Percentiles rank a stretch among this genome's conserved stretches.
Evolutionary conservation across 2,113 vertebrate species (phyloP).

Genomic region (Micromys minutus): DNA sequence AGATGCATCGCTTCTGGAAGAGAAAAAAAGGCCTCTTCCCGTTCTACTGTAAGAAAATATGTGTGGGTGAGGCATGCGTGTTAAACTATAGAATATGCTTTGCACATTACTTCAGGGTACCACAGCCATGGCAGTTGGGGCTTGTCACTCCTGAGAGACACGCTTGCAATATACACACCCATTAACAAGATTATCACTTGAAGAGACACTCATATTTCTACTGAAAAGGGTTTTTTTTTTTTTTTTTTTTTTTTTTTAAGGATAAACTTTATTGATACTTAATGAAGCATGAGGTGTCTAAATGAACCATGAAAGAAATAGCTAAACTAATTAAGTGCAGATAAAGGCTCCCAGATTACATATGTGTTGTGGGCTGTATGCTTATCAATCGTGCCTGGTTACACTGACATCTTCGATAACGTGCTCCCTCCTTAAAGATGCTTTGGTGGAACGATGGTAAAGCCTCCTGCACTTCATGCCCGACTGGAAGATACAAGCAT

Average conservation of each 20-base stretch:
- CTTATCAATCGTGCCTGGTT: constrained; percentile 84
- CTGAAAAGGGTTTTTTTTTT: constrained; percentile 82
- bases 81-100: constrained; percentile 72
- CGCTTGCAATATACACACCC: constrained; percentile 81
- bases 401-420: constrained; percentile 75
- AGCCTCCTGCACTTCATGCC: constrained; percentile 54
- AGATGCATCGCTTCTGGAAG: constrained; percentile 61
- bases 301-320: constrained; percentile 87
- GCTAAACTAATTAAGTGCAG: constrained; percentile 91
- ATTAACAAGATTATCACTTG: constrained; percentile 83
- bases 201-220: constrained; percentile 81
- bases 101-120: constrained; percentile 70
- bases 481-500: constrained; percentile 70
- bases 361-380: constrained; percentile 77
- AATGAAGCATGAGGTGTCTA: constrained; percentile 89
- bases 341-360: constrained; percentile 85
- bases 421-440: constrained; percentile 54
- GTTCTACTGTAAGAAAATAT: constrained; percentile 68
- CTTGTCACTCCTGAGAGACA: constrained; percentile 77
- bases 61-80: constrained; percentile 67
- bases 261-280: constrained; percentile 88
- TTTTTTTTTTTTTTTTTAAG: constrained; percentile 83
- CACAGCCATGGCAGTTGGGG: constrained; percentile 70
- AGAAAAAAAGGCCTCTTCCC: constrained; percentile 50
- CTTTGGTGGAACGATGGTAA: constrained; percentile 68